Conservation (phyloP, 2,888 invertebrate genomes). For the Dorcus parallelipipedus region DNA sequence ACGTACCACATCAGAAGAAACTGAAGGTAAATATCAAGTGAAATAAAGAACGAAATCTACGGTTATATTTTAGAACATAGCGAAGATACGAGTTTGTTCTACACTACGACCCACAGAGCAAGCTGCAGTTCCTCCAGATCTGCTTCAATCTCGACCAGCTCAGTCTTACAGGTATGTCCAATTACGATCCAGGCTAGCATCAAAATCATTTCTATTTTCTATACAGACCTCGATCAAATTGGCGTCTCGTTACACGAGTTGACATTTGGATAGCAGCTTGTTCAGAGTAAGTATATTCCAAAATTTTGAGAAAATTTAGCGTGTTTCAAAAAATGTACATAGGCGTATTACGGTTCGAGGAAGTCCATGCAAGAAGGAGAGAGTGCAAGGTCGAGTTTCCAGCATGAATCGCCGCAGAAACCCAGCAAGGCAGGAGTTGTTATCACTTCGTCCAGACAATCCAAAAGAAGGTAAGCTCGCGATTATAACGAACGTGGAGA, state of each 20-base stretch:
- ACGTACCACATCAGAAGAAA: conserved; percentile 21
- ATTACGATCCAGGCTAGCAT: neutral
- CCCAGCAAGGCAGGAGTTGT: conserved; percentile 83
- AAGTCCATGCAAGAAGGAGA: conserved; percentile 51
- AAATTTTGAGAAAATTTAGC: no score
- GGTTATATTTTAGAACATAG: conserved; percentile 25
- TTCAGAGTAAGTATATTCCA: no score
- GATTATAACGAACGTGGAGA: no score
- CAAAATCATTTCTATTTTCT: no score
- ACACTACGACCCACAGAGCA: conserved; percentile 37
- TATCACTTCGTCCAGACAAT: conserved; percentile 84
- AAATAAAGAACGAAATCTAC: neutral
- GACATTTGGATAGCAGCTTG: no score
- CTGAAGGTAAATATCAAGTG: neutral
- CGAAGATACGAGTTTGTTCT: conserved; percentile 32
- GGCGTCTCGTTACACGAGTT: no score
- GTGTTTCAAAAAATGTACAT: conserved; percentile 17
- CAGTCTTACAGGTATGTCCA: conserved; percentile 38
- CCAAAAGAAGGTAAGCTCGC: conserved; percentile 70
- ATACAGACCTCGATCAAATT: no score
- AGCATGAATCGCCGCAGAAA: conserved; percentile 57
- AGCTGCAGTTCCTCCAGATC: conserved; percentile 43
- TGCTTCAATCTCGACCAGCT: conserved; percentile 42
- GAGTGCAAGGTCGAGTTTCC: conserved; percentile 60
- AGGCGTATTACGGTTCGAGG: conserved; percentile 52